These are phyloP conservation scores for Myiotriccus ornatus DNA, from an alignment of 2,797 vertebrate genomes.

Conservation along the genomic window DNA sequence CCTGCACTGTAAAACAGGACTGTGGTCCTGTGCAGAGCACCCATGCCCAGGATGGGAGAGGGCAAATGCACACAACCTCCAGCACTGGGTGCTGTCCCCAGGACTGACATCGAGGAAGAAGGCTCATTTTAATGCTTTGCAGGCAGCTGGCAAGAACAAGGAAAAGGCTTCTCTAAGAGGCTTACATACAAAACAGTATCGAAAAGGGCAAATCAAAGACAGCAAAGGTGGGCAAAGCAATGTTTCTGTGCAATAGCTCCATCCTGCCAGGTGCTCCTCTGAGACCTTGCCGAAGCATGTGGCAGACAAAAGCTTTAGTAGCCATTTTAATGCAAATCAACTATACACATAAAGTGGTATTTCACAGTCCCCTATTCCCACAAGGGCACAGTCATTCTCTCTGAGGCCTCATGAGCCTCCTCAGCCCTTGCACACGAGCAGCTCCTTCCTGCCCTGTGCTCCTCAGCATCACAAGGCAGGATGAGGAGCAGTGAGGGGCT, in stretches of 20 bases:
- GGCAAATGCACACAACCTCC: background rate
- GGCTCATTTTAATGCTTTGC: background rate
- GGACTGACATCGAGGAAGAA: background rate
- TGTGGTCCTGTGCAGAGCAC: background rate
- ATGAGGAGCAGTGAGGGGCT: background rate
- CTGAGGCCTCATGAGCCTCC: background rate
- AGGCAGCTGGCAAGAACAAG: background rate
- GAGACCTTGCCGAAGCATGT: background rate
- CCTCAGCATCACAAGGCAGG: background rate
- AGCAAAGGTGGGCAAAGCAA: background rate
- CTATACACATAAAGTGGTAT: background rate
- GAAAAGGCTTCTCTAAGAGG: background rate
- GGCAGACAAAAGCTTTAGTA: slow-evolving; percentile 7
- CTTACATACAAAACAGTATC: background rate
- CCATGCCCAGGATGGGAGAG: background rate
- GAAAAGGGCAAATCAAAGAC: slow-evolving; percentile 8
- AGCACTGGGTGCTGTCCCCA: background rate
- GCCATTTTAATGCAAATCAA: slow-evolving; percentile 38
- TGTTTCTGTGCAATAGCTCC: background rate
- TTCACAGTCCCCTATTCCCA: background rate
- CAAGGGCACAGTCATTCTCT: background rate
- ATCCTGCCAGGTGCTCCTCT: background rate
- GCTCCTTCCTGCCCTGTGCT: background rate
- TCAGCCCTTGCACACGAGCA: background rate
- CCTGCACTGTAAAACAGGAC: background rate